Evolutionary conservation across 2,888 invertebrate genomes (phyloP).

Genomic region (Callyntrura sp.): DNA sequence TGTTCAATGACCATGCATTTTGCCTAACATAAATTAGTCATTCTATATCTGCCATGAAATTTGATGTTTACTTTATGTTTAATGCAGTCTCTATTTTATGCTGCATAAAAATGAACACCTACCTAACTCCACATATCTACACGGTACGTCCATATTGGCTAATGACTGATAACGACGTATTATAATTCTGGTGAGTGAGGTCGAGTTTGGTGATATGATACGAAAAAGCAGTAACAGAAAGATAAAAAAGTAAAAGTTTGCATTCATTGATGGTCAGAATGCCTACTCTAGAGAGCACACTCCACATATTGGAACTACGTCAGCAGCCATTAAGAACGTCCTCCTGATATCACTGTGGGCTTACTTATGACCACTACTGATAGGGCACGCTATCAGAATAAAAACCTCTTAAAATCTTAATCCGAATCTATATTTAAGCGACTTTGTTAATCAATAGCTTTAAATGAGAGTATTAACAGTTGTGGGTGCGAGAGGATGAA

Average conservation of each 20-base stretch:
- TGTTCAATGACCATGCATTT: background rate
- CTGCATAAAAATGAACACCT: background rate
- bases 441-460: too few relatives aligned
- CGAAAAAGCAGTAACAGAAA: background rate
- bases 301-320: background rate
- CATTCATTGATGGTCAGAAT: background rate
- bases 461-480: too few relatives aligned
- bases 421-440: too few relatives aligned
- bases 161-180: conserved; percentile 27
- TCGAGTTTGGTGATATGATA: background rate
- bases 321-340: too few relatives aligned
- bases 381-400: too few relatives aligned
- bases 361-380: too few relatives aligned
- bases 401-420: too few relatives aligned
- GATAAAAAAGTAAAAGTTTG: conserved; percentile 30
- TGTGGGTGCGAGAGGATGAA: background rate
- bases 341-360: too few relatives aligned
- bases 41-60: background rate
- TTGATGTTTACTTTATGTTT: background rate
- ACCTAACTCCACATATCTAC: too few relatives aligned
- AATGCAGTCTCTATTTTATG: background rate
- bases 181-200: background rate
- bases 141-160: conserved; percentile 7
- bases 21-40: background rate
- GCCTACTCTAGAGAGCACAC: background rate